These are phyloP conservation scores for Hestina assimilis DNA, from an alignment of 1,140 invertebrate species.

Conservation along the genomic window DNA sequence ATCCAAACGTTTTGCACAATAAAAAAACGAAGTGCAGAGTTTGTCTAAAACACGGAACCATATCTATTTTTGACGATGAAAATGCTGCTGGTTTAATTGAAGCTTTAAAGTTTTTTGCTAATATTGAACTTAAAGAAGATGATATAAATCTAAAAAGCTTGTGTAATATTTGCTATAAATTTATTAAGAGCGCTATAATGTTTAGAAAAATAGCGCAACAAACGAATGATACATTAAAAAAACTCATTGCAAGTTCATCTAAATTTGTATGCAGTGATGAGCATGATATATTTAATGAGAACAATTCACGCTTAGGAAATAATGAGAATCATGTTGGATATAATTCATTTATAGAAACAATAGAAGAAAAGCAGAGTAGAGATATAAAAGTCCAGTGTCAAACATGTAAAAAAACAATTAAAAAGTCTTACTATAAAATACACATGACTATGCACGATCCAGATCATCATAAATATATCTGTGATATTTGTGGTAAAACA, in stretches of 20 bases:
- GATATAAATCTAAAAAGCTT: slow-evolving; percentile 45
- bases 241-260: slow-evolving; percentile 22
- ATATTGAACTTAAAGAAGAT: slow-evolving; percentile 36
- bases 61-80: slow-evolving; percentile 35
- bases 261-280: slow-evolving; percentile 13
- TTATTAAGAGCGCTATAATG: slow-evolving; percentile 43
- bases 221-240: slow-evolving; percentile 34
- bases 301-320: too few relatives aligned
- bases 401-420: slow-evolving; percentile 60
- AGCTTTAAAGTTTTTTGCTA: slow-evolving; percentile 30
- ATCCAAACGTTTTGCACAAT: slow-evolving; percentile 7
- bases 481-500: slow-evolving; percentile 67
- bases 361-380: slow-evolving; percentile 33
- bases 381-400: slow-evolving; percentile 53
- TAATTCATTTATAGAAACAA: slow-evolving; percentile 9
- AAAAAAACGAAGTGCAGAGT: slow-evolving; percentile 31
- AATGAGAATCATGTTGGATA: too few relatives aligned
- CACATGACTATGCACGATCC: slow-evolving; percentile 67
- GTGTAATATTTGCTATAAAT: slow-evolving; percentile 44
- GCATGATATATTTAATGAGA: not conserved
- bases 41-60: slow-evolving; percentile 34
- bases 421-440: slow-evolving; percentile 54
- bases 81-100: slow-evolving; percentile 28
- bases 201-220: slow-evolving; percentile 46
- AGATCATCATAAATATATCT: slow-evolving; percentile 59